Percentiles rank a stretch among this genome's conserved stretches.
Conservation (phyloP, 2,888 invertebrate genomes). For the Ectemnius continuus region DNA sequence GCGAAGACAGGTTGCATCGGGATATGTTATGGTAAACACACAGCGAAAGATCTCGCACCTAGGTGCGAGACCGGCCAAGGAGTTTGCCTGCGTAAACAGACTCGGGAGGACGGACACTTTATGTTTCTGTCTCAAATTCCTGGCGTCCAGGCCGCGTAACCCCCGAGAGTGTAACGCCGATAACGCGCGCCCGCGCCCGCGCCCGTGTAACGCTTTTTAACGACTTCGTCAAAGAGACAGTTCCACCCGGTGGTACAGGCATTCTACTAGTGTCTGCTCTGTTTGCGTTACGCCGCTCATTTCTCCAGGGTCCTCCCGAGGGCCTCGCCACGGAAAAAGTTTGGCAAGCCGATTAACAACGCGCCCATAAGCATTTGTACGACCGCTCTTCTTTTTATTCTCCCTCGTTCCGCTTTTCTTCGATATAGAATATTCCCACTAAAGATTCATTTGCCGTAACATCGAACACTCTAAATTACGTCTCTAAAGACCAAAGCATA, state of each 20-base stretch:
- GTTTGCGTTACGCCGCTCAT: slow-evolving; percentile 46
- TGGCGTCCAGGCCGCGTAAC: slow-evolving; percentile 65
- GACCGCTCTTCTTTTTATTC: background rate
- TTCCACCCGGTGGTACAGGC: slow-evolving; percentile 31
- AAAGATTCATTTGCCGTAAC: slow-evolving; percentile 27
- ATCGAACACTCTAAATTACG: slow-evolving; percentile 23
- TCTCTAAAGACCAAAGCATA: slow-evolving; percentile 20
- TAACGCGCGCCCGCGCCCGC: too few species aligned
- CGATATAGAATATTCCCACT: slow-evolving; percentile 39
- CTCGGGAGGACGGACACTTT: slow-evolving; percentile 67
- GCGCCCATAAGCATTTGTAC: slow-evolving; percentile 53
- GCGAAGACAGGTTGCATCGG: slow-evolving; percentile 75
- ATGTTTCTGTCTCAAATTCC: slow-evolving; percentile 77
- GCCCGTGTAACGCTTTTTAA: slow-evolving; percentile 67
- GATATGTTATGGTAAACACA: slow-evolving; percentile 74
- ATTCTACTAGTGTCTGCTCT: slow-evolving; percentile 5
- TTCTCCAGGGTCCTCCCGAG: too few species aligned
- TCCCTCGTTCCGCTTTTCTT: slow-evolving; percentile 9
- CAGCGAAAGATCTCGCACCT: slow-evolving; percentile 77
- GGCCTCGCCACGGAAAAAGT: slow-evolving; percentile 55
- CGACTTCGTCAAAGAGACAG: slow-evolving; percentile 63
- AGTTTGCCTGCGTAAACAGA: slow-evolving; percentile 74
- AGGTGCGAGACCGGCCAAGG: slow-evolving; percentile 76
- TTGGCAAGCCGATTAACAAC: slow-evolving; percentile 63
- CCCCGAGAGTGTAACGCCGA: slow-evolving; percentile 39